Conservation (phyloP, 2,888 invertebrate species). For the Drymonia ruficornis region DNA sequence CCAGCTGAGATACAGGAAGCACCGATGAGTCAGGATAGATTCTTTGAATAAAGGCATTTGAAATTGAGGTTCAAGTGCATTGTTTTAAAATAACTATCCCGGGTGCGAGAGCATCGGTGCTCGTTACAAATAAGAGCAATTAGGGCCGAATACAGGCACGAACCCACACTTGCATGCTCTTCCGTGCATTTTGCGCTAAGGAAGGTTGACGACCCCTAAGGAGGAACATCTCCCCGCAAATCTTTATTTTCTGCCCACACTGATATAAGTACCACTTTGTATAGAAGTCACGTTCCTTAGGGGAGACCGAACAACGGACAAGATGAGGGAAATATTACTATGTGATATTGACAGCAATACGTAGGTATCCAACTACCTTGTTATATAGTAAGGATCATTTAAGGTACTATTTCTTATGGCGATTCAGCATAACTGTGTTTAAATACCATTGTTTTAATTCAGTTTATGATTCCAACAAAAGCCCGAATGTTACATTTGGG, state of each 20-base stretch:
- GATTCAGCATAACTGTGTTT: no score
- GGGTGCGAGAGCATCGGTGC: conserved; percentile 36
- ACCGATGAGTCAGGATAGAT: not conserved
- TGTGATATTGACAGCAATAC: not conserved
- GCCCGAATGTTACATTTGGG: conserved; percentile 44
- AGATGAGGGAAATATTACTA: conserved; percentile 20
- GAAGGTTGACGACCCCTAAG: conserved; percentile 67
- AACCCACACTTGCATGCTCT: conserved; percentile 58
- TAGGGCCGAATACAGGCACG: conserved; percentile 55
- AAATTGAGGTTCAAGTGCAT: conserved; percentile 39
- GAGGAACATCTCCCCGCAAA: conserved; percentile 74
- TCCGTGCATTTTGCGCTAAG: conserved; percentile 66
- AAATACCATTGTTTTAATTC: conserved; percentile 9
- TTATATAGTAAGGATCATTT: not conserved
- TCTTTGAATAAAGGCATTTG: conserved; percentile 27
- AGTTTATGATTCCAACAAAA: conserved; percentile 35
- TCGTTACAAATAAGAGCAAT: conserved; percentile 53
- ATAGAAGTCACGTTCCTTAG: conserved; percentile 41
- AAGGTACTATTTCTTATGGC: no score
- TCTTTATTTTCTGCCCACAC: conserved; percentile 63
- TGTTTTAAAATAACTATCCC: conserved; percentile 42
- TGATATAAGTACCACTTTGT: conserved; percentile 46
- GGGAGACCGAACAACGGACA: conserved; percentile 29
- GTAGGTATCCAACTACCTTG: not conserved
- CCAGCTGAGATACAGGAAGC: not conserved